Base-by-base conservation (phyloP, 2,797 vertebrate species). In the Vultur gryphus region DNA sequence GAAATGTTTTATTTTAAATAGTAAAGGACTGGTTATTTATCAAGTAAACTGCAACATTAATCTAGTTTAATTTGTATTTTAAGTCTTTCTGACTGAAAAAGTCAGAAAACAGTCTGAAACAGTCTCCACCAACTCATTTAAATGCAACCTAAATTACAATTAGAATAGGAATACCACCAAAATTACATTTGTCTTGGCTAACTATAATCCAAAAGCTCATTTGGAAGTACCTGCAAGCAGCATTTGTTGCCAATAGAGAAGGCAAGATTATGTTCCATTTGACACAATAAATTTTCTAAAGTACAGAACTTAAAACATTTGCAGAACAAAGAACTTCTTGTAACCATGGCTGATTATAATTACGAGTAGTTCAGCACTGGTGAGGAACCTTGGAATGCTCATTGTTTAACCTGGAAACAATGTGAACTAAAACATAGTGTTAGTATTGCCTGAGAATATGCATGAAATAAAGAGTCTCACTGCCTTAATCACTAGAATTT, bases 391-490 rank as follows among this genome's bases (percentile, higher is more conserved):
- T 97, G 97, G 97, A 98, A 97, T 96, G 91, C 87, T 93, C 92
- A 95, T 94, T 95, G 96, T 97, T 97, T 97, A 97, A 96, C 87
- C 96, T 97, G 97, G 96, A 98, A 97, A 93, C 86, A 96, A 89
- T 94, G 86, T 96, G 73, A 96, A 90, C 51, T 83, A 82, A 95
- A 89, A 80, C 70, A 82, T 26, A 91, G 70, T 41, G 44, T 91
- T 91, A 91, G 90, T 58, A 85, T 92, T 97, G 94, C 87, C 84
- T 72, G 72, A 88, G 79, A 94, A 87, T 95, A 94, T n/a, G 70
- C 52, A 89, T 5, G 4, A 88, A 78, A 85, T 39, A 78, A 77
- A 70, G 49, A 72, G 72, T 72, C 46, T 94, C 16, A 37, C n/a
- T 96, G 85, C 62, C 82, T 90, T 89, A 95, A 94, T 97, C 62